phyloP scores from a whole-genome alignment of 2,888 invertebrate species.

The Polietes domitor region DNA sequence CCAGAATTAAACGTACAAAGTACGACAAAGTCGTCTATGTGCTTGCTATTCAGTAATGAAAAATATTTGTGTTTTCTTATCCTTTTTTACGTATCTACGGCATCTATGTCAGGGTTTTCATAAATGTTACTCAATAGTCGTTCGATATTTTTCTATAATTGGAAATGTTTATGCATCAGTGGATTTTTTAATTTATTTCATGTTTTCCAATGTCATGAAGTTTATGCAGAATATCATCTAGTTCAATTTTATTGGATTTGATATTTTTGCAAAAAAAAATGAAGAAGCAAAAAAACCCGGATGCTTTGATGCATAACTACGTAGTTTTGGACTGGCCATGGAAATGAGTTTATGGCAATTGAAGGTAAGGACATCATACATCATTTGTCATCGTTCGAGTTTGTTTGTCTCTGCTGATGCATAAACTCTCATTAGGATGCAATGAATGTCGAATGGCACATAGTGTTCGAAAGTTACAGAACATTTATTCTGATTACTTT shows the following conservation, averaged over 20 bases:
- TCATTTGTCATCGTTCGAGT: too few species aligned
- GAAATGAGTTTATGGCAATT: not conserved
- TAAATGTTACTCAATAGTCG: not conserved
- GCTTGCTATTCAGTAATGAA: too few species aligned
- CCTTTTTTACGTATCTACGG: not conserved
- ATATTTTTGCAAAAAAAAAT: not conserved
- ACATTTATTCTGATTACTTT: too few species aligned
- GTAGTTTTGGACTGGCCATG: not conserved
- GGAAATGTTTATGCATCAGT: constrained; percentile 18
- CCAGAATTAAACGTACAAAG: too few species aligned
- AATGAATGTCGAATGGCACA: too few species aligned
- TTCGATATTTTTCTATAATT: not conserved
- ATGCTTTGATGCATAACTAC: constrained; percentile 3
- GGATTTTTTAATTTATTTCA: constrained; percentile 9
- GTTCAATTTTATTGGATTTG: not conserved
- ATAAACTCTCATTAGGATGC: too few species aligned
- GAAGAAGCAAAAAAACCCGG: not conserved
- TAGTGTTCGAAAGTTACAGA: too few species aligned
- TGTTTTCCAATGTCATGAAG: constrained; percentile 3
- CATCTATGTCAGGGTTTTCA: constrained; percentile 13
- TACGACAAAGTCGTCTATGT: too few species aligned
- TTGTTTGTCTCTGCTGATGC: too few species aligned
- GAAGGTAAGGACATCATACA: not conserved
- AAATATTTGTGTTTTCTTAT: not conserved
- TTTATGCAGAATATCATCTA: not conserved